phyloP scores from a whole-genome alignment of 2,888 invertebrate genomes.

The Thyatira batis region DNA sequence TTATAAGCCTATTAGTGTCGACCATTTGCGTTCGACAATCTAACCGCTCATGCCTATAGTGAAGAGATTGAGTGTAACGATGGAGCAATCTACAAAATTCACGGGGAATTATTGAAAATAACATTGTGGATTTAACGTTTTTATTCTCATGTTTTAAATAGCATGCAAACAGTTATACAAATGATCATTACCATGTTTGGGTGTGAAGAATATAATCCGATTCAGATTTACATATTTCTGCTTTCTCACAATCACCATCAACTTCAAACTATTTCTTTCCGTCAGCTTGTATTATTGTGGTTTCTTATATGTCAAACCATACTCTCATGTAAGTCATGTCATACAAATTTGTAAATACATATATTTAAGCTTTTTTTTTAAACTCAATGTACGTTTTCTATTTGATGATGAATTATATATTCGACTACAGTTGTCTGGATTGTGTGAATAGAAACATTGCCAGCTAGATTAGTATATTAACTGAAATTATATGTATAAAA shows the following conservation, averaged over 20 bases:
- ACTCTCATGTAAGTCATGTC: not conserved
- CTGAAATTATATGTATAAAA: too few species aligned
- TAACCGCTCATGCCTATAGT: constrained; percentile 51
- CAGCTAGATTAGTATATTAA: too few species aligned
- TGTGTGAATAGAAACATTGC: too few species aligned
- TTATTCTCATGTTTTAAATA: not conserved
- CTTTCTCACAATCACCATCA: not conserved
- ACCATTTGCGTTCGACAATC: constrained; percentile 62
- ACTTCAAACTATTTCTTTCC: not conserved
- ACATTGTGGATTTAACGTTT: not conserved
- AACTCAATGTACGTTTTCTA: too few species aligned
- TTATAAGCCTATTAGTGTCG: constrained; percentile 70
- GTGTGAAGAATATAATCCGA: not conserved
- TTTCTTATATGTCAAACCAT: not conserved
- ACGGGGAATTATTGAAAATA: not conserved
- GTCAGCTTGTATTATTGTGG: not conserved
- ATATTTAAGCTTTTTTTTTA: too few species aligned
- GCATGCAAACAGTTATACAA: not conserved
- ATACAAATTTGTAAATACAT: too few species aligned
- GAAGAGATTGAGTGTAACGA: constrained; percentile 35
- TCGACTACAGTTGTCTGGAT: too few species aligned
- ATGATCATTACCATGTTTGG: not conserved
- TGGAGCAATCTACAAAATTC: constrained; percentile 12
- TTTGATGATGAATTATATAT: too few species aligned
- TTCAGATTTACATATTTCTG: not conserved